phyloP scores from a whole-genome alignment of 2,888 invertebrate species.

The Limnephilus marmoratus region DNA sequence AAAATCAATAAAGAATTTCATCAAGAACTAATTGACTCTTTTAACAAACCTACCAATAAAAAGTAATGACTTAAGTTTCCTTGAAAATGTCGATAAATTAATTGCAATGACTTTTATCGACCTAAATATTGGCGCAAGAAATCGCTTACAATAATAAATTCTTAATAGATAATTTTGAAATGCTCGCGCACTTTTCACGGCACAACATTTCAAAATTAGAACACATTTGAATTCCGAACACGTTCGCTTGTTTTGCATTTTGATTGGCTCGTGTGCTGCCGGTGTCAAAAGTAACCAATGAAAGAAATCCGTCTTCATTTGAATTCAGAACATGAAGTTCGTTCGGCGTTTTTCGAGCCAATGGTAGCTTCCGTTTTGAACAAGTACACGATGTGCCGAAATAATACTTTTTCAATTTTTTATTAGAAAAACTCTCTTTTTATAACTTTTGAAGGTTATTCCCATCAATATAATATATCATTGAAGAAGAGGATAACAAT shows the following conservation, averaged over 20 bases:
- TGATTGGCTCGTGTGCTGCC: conserved; percentile 48
- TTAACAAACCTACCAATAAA: neutral
- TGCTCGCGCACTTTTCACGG: neutral
- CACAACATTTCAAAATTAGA: conserved; percentile 27
- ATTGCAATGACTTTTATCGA: neutral
- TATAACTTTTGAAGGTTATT: too few species aligned
- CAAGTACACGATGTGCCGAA: neutral
- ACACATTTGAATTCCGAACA: conserved; percentile 26
- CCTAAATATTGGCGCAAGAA: neutral
- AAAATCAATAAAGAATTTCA: too few species aligned
- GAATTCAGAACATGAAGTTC: conserved; percentile 48
- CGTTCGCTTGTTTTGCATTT: conserved; percentile 49
- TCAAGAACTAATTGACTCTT: neutral
- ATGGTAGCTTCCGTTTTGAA: conserved; percentile 35
- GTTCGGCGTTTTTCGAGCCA: conserved; percentile 34
- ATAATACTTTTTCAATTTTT: too few species aligned
- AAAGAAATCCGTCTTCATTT: neutral
- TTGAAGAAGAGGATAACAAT: too few species aligned
- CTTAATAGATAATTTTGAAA: neutral
- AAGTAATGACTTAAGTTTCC: neutral
- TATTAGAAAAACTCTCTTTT: too few species aligned
- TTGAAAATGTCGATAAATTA: neutral
- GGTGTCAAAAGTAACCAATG: conserved; percentile 54
- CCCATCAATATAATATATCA: too few species aligned
- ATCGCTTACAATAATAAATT: neutral